Evolutionary conservation across 2,888 invertebrate species (phyloP), one percentile per base, ranked within the genome.

Genomic region (Neoascia interrupta): DNA sequence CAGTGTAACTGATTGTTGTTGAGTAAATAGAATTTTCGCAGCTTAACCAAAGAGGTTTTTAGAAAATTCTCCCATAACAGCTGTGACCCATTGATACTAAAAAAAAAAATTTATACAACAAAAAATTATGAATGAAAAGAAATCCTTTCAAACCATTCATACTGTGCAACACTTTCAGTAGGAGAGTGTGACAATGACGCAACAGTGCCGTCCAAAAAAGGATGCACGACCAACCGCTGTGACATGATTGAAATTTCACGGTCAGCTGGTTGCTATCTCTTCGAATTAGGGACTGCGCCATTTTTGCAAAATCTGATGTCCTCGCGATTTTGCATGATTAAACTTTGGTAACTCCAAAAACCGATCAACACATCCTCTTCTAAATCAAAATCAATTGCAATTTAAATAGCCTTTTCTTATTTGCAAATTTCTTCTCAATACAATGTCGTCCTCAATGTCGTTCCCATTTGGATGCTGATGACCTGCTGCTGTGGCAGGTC

Each of bases 1-100:
- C 47, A 74, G 58, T 74, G 74, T 6, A 41, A 34, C 68, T 11
- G 54, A 74, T 73, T 66, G 53, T 73, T 66, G 66, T 73, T 73
- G 74, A 74, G 68, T 41, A 74, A 74, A 74, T 74, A 74, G 8
- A 74, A 74, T 47, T 68, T 74, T 39, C 68, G 23, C 68, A 66
- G 53, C 41, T 39, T 19, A 43, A 64, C 54, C 63, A 58, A 37
- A 37, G 19, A 45, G 13, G n/a, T 8, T 15, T 19, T 8, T 11
- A 31, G 8, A 19, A 49, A 60, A 61, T n/a, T n/a, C 11, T 31
- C 19, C 41, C n/a, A 31, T n/a, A 34, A n/a, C 3, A 3, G 16
- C 10, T 18, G 4, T 0, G 43, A 10, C 28, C n/a, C 63, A 34
- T 43, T 51, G 21, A 11, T 13, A 61, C 11, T 41, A 3, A 26